Evolutionary conservation across 2,113 vertebrate species (phyloP), one percentile per base, ranked within the genome.

Genomic region (Phalacrocorax brasilianus): DNA sequence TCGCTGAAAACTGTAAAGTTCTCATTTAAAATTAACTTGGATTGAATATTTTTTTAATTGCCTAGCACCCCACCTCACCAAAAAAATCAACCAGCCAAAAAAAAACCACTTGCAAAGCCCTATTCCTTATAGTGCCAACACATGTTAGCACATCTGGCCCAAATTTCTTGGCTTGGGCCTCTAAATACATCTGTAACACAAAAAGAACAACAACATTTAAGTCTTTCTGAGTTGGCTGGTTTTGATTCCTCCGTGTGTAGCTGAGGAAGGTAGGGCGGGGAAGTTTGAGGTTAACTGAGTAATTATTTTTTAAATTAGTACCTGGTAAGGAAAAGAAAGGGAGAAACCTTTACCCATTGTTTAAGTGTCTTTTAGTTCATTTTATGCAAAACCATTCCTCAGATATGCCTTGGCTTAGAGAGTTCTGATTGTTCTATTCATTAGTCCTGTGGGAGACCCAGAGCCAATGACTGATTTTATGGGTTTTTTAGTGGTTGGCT

Each of bases 401-500:
- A 67, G 47, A 75, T 74, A 86, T 32, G 55, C 27, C 44, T 81
- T 88, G 52, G 52, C 59, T 42, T 88, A 33, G 47, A 91, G 56
- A 40, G 11, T 49, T 84, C 75, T 74, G 68, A 61, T 84, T 81
- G 52, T 81, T 93, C 92, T 96, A 94, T 81, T 91, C 72, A 68
- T 91, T 47, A 90, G 47, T 85, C 59, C 72, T 81, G 11, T 4
- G 5, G 66, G 72, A 95, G 16, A 94, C 49, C 19, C 30, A 59
- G 79, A 91, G 33, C 38, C 71, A 88, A 32, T 35, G 78, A 67
- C 50, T 80, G 85, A 92, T 90, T 88, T 93, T 77, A 77, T 2
- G 2, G 0, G 0, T 53, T 89, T 95, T 95, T 86, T 40, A 85
- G 75, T 59, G 52, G 19, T 16, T 77, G 73, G n/a, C 73, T 93